Evolutionary conservation across 2,113 vertebrate species (phyloP).

Genomic region (Oreamnos americanus): DNA sequence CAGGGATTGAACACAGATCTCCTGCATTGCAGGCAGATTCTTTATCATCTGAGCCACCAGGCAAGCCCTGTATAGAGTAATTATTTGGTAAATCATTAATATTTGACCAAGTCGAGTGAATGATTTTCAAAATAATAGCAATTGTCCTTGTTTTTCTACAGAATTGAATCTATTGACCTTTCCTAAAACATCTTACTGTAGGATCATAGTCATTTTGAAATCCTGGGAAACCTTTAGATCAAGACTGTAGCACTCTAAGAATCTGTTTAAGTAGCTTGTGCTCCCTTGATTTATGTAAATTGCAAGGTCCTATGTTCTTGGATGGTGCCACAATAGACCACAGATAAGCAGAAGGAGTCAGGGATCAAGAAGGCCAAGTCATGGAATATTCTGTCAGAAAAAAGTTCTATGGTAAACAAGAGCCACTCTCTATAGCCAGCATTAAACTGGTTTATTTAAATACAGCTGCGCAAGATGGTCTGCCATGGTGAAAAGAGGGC

Average conservation of each 20-base stretch:
- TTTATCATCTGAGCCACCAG: background rate
- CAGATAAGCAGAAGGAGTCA: background rate
- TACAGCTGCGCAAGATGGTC: background rate
- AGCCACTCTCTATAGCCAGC: background rate
- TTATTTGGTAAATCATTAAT: background rate
- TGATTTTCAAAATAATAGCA: background rate
- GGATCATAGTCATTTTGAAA: background rate
- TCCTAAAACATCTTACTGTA: background rate
- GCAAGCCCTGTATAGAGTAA: background rate
- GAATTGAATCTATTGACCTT: background rate
- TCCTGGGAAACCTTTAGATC: background rate
- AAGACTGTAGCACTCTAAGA: background rate
- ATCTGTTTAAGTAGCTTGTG: background rate
- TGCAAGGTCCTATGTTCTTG: background rate
- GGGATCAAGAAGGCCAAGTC: background rate
- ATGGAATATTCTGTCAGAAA: background rate
- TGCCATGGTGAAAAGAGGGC: background rate
- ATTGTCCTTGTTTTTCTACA: background rate
- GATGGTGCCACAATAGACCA: background rate
- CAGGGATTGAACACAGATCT: background rate
- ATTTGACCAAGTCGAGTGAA: background rate
- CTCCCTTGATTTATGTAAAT: background rate
- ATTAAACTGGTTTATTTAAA: slow-evolving; percentile 22
- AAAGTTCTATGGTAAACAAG: background rate
- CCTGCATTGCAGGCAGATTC: background rate